Base-by-base conservation (phyloP, 2,113 vertebrate genomes). In the Rhinopomastus cyanomelas region DNA sequence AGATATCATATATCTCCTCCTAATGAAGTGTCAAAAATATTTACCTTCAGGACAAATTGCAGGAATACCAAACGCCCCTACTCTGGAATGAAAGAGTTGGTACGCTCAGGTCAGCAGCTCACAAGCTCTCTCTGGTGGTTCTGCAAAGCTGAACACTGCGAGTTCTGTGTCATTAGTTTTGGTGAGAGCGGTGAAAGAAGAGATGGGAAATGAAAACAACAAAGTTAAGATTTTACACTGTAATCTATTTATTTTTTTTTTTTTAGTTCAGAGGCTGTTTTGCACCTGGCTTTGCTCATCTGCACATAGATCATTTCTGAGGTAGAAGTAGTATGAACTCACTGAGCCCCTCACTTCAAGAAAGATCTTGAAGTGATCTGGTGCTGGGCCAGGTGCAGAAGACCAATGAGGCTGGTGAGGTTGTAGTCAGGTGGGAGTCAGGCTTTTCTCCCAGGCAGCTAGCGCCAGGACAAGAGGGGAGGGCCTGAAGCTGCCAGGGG, bases 11-110 rank as follows among this genome's bases (percentile, higher is more conserved):
- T 86, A 77, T 94, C 94, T 92, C 81, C 44, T 53, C 36, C 66
- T 96, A 93, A 96, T 93, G 81, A 96, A 94, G 79, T 89, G 84
- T 84, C 93, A 93, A 79, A 93, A 94, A 74, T 92, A 93, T 90
- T 97, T 96, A 89, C 89, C 88, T 94, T 93, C 74, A 84, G 75
- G 84, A 89, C 69, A 90, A 94, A 95, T 93, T 87, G 64, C 53
- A 73, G 56, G 81, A 60, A 76, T 30, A 79, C 61, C 69, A 92
- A 95, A 85, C 83, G 71, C 69, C 72, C 42, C 66, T 55, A 8
- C 48, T 51, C 39, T 25, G 20, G 19, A 0, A 16, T 87, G 46
- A 82, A 56, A 69, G 27, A 48, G 65, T 61, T 11, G 67, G 39
- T 51, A 9, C 2, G 0, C 29, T 36, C 23, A 55, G 20, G 39